phyloP scores from a whole-genome alignment of 2,113 vertebrate species.

The Xiphorhynchus elegans region DNA sequence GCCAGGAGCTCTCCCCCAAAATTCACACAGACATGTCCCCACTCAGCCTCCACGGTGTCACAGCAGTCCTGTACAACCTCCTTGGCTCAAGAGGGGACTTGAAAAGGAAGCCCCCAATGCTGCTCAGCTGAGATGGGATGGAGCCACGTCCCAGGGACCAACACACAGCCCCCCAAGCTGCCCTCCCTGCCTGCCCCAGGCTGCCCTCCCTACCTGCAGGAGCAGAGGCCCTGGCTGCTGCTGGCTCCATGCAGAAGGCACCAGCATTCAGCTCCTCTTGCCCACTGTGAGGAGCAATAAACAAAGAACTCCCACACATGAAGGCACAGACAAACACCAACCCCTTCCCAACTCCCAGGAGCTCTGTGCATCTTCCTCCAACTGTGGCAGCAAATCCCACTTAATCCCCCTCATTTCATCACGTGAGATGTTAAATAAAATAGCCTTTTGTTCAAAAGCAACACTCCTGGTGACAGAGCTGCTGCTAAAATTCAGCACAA shows the following conservation, averaged over 20 bases:
- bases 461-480: background rate
- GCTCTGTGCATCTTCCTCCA: background rate
- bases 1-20: accelerated
- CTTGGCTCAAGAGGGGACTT: background rate
- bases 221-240: background rate
- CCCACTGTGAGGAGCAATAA: background rate
- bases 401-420: conserved; percentile 2
- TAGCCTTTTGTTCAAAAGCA: background rate
- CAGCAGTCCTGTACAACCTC: accelerated
- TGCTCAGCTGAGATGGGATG: accelerated
- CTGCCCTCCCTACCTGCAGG: background rate
- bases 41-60: background rate
- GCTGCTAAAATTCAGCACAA: background rate
- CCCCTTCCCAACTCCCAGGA: background rate
- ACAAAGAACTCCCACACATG: background rate
- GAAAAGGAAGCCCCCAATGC: background rate
- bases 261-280: background rate
- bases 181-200: background rate
- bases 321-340: background rate
- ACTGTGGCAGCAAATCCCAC: conserved; percentile 24
- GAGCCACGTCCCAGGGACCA: background rate
- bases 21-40: background rate
- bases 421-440: background rate
- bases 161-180: background rate
- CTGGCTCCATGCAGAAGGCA: background rate